Evolutionary conservation across 2,113 vertebrate species (phyloP).

Genomic region (Spermophilus dauricus): DNA sequence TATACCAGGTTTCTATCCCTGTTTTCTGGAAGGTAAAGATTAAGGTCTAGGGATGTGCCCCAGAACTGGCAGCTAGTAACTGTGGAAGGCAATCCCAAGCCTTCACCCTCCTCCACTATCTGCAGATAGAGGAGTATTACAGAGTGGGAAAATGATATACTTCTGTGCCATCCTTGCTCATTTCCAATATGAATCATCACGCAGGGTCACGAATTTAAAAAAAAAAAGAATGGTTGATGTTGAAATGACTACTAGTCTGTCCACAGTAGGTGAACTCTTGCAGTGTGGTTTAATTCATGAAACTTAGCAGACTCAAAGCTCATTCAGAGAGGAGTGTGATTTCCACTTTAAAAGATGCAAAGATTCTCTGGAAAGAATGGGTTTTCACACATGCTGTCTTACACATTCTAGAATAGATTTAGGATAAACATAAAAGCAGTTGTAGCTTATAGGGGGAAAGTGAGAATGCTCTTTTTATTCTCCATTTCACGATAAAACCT

Average conservation of each 20-base stretch:
- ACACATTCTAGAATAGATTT: conserved; percentile 13
- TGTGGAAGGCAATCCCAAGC: not conserved
- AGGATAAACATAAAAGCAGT: not conserved
- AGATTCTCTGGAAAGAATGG: not conserved
- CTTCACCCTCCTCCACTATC: not conserved
- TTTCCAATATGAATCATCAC: not conserved
- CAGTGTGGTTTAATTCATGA: not conserved
- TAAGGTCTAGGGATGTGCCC: not conserved
- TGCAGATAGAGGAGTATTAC: not conserved
- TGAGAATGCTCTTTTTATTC: not conserved
- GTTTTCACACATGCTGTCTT: conserved; percentile 5
- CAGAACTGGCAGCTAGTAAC: not conserved
- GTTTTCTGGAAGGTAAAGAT: not conserved
- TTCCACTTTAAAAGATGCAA: not conserved
- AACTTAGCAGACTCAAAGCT: not conserved
- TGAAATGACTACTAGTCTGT: not conserved
- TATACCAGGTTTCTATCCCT: not conserved
- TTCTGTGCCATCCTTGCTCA: not conserved
- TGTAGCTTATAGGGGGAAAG: not conserved
- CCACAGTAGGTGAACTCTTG: not conserved
- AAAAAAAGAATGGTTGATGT: not conserved
- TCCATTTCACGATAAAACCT: not conserved
- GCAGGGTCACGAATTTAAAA: no score
- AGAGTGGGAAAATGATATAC: not conserved
- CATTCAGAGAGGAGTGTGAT: not conserved